Evolutionary conservation across 2,113 vertebrate species (phyloP), one percentile per base, ranked within the genome.

Genomic region (Hylia prasina): DNA sequence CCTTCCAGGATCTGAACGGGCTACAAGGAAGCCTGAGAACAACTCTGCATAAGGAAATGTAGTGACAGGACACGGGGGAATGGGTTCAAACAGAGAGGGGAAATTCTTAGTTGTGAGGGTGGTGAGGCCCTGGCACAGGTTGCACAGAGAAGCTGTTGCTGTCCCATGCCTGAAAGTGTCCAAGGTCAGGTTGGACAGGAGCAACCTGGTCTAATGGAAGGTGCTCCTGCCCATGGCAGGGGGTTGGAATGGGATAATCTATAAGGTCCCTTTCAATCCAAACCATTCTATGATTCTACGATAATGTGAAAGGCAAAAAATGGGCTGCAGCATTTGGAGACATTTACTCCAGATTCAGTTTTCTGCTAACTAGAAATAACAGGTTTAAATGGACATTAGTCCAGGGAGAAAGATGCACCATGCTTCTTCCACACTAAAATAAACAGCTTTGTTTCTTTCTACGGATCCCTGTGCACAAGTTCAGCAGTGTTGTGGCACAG

Each of bases 181-280:
- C n/a, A 40, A 35, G 65, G 16, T 11, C 73, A 79, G 47, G 13
- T 0, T 79, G 47, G n/a, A 78, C 0, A 2, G 28, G 48, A 71
- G 40, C 25, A 71, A 30, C n/a, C 20, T 71, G 48, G 17, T 7
- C 6, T 25, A 39, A 24, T 48, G 35, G 20, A 40, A 87, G 24
- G 30, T 71, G 57, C 8, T 30, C 20, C 40, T 63, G 48, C 13
- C 6, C 15, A 21, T 11, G 16, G 48, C 47, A 70, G 28, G 16
- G n/a, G 21, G 9, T 12, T 63, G n/a, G 24, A 56, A 54, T 13
- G 11, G 39, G 30, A 79, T 45, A 18, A 68, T 53, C 23, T 45
- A 1, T 61, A 40, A 63, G 7, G 40, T 47, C 20, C 33, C 16
- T 71, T 65, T 19, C n/a, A 65, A 56, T 54, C 50, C 42, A 65